A percentile compares a stretch with the other conserved stretches of the same genome.
Evolutionary conservation across 2,888 invertebrate species (phyloP).

Genomic region (Melanostoma mellinum): DNA sequence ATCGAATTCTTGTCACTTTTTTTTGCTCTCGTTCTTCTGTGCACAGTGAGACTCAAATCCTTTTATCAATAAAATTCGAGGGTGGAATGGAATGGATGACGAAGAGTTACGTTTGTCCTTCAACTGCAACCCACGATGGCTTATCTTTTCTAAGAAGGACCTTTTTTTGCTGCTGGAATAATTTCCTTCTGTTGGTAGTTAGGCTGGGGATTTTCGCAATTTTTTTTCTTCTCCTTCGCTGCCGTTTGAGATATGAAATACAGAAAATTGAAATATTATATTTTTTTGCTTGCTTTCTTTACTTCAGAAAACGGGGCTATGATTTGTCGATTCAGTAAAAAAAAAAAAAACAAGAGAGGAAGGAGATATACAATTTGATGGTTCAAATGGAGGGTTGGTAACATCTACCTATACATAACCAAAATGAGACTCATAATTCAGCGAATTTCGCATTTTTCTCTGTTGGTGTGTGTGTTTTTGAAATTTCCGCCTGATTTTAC

Average conservation of each 20-base stretch:
- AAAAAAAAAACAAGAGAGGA: background rate
- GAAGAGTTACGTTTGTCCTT: conserved; percentile 29
- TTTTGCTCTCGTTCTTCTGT: background rate
- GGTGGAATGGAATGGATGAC: background rate
- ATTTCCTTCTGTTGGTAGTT: conserved; percentile 11
- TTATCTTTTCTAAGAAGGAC: background rate
- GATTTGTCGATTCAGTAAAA: conserved; percentile 53
- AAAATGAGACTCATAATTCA: too few species aligned
- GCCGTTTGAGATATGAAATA: background rate
- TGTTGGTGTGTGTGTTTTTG: background rate
- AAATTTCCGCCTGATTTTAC: too few species aligned
- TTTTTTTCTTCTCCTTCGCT: background rate
- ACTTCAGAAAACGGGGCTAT: conserved; percentile 20
- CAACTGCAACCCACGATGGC: conserved; percentile 12
- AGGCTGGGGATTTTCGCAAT: background rate
- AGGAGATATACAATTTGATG: conserved; percentile 34
- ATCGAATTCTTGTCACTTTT: conserved; percentile 45
- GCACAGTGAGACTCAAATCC: background rate
- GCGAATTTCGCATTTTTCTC: too few species aligned
- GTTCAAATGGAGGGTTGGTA: background rate
- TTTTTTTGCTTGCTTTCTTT: conserved; percentile 4
- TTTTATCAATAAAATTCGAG: conserved; percentile 2
- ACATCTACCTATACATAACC: too few species aligned
- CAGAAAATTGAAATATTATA: conserved; percentile 37
- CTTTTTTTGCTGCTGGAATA: conserved; percentile 6